phyloP scores from a whole-genome alignment of 2,888 invertebrate genomes.

The Anoplius nigerrimus region DNA sequence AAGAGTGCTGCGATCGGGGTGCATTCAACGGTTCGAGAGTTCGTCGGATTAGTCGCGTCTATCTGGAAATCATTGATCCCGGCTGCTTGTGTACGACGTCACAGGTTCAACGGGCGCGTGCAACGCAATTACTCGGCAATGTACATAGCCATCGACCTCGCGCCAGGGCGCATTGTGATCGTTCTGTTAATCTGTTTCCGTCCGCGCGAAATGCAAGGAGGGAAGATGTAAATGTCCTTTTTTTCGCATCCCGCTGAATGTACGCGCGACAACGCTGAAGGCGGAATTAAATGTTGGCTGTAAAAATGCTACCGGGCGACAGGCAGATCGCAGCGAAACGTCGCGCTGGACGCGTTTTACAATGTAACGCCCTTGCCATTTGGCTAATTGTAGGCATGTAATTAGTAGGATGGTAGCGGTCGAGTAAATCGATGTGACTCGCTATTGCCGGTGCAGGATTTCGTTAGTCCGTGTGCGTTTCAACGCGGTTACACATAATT shows the following conservation, averaged over 20 bases:
- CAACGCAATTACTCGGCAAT: conserved; percentile 42
- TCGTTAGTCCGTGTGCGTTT: too few relatives aligned
- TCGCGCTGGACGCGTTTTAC: not conserved
- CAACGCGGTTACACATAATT: too few relatives aligned
- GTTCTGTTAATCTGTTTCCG: not conserved
- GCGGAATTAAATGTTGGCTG: too few relatives aligned
- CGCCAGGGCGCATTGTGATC: not conserved
- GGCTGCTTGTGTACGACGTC: conserved; percentile 42
- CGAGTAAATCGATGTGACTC: too few relatives aligned
- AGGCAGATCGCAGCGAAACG: too few relatives aligned
- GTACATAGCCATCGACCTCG: not conserved
- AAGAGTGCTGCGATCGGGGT: conserved; percentile 16
- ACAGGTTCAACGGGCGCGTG: conserved; percentile 19
- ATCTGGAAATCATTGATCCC: conserved; percentile 59
- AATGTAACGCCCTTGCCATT: not conserved
- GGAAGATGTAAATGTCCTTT: too few relatives aligned
- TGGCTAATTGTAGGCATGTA: not conserved
- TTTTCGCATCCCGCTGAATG: too few relatives aligned
- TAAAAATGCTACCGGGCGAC: too few relatives aligned
- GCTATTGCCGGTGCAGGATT: too few relatives aligned
- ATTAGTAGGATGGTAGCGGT: not conserved
- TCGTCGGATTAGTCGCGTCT: not conserved
- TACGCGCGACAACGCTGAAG: too few relatives aligned
- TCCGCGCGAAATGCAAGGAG: not conserved
- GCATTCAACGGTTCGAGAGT: conserved; percentile 9